Base-by-base conservation (phyloP, 2,888 invertebrate genomes). In the Lomographa bimaculata region DNA sequence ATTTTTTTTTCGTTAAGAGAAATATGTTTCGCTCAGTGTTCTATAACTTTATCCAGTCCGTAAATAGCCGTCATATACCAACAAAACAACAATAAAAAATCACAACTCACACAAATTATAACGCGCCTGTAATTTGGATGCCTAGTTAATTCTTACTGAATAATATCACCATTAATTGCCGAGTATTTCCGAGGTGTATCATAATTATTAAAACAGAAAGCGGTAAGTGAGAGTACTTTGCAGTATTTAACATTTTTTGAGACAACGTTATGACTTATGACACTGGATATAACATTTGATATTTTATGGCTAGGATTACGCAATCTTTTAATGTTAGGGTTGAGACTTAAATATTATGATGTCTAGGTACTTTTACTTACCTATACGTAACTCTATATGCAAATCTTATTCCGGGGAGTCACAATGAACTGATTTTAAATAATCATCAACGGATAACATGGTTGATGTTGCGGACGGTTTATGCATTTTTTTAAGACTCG, bases 191-290 rank as follows among this genome's bases (percentile, higher is more conserved):
- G 62, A 54, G 53, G 54, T 54, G 57, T 52, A 46, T 46, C 36
- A 47, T 41, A 53, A 50, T 51, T 23, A 43, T 69, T 70, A 75
- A 75, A 67, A 71, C 79, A 80, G 82, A 82, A 81, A 83, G 83
- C 72, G 78, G 77, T 51, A 73, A 80, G 72, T 69, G 72, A 71
- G 67, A 65, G 68, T 64, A 63, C 57, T 64, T 60, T 50, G 51
- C 35, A 34, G 37, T 50, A 45, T 50, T 55, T 43, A 46, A 40
- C 42, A 44, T 54, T 50, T 51, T 48, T 46, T 25, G 41, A 48
- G 40, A 38, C 46, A 44, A 40, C 36, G 36, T 35, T 42, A 45
- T n/a, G 23, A 25, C 18, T 27, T 32, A n/a, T n/a, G n/a, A n/a
- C 47, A 45, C 39, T 32, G 37, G n/a, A n/a, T 37, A 24, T 39